phyloP scores from a whole-genome alignment of 2,797 vertebrate genomes.

The Euphonia xanthogaster region DNA sequence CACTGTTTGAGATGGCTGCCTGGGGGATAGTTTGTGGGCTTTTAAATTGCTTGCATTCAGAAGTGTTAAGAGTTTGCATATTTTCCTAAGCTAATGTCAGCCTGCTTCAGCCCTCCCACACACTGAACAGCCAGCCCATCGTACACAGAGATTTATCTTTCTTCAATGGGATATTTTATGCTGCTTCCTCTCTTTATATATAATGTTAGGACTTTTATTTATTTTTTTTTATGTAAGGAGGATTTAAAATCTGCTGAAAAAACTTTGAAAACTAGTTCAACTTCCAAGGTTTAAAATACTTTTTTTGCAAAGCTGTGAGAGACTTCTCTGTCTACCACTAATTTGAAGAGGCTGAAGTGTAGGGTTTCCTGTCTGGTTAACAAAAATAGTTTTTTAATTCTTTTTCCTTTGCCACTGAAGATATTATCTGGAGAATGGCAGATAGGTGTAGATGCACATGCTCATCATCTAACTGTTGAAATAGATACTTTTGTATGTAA shows the following conservation, averaged over 20 bases:
- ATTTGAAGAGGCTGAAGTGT: neutral
- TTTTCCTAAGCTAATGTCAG: constrained; percentile 38
- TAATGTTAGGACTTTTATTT: neutral
- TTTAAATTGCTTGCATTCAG: constrained; percentile 17
- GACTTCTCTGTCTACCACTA: neutral
- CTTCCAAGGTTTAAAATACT: neutral
- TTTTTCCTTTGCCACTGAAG: neutral
- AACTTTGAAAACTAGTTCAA: neutral
- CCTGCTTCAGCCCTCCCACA: constrained; percentile 24
- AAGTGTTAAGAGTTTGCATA: constrained; percentile 37
- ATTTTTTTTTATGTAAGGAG: accelerated
- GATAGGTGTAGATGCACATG: neutral
- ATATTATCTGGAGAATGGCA: neutral
- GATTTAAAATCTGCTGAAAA: neutral
- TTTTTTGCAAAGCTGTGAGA: neutral
- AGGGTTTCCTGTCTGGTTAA: constrained; percentile 40
- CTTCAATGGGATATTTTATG: neutral
- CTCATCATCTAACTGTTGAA: neutral
- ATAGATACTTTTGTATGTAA: neutral
- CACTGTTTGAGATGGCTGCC: neutral
- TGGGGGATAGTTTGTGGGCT: neutral
- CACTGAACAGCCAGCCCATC: neutral
- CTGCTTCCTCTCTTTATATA: neutral
- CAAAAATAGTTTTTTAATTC: neutral
- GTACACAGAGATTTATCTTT: neutral